These are phyloP conservation scores for Eospalax fontanierii DNA, from an alignment of 2,797 vertebrate species.

Conservation along the genomic window DNA sequence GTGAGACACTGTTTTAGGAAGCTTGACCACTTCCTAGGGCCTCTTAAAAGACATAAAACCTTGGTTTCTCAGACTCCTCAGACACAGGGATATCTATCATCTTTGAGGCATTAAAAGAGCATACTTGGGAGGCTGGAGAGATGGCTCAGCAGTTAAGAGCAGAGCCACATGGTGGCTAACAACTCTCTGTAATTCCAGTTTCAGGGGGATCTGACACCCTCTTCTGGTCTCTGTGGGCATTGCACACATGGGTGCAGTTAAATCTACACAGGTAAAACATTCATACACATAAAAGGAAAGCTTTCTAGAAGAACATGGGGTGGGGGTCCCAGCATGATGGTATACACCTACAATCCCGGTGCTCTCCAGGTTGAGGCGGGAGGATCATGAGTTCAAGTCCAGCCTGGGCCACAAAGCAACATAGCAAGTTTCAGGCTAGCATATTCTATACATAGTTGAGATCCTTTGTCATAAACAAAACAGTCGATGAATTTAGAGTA, in stretches of 20 bases:
- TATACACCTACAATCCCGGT: too few relatives aligned
- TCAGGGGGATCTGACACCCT: neutral
- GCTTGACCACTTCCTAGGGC: neutral
- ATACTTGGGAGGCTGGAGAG: neutral
- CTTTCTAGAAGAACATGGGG: too few relatives aligned
- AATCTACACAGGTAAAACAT: neutral
- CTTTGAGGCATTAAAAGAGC: neutral
- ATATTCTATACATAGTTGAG: too few relatives aligned
- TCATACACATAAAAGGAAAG: neutral
- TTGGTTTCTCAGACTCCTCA: neutral
- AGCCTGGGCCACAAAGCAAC: too few relatives aligned
- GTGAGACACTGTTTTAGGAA: neutral
- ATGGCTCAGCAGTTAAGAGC: neutral
- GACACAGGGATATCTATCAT: neutral
- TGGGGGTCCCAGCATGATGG: too few relatives aligned
- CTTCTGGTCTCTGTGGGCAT: neutral
- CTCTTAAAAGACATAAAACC: neutral
- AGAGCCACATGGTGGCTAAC: neutral
- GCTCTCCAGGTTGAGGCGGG: too few relatives aligned
- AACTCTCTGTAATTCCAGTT: neutral
- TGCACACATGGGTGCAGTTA: neutral
- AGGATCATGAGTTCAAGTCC: too few relatives aligned
- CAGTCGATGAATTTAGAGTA: neutral
- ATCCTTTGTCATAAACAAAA: neutral
- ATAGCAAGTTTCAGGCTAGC: too few relatives aligned